Conservation (phyloP, 2,113 vertebrate species). For the Misgurnus anguillicaudatus region DNA sequence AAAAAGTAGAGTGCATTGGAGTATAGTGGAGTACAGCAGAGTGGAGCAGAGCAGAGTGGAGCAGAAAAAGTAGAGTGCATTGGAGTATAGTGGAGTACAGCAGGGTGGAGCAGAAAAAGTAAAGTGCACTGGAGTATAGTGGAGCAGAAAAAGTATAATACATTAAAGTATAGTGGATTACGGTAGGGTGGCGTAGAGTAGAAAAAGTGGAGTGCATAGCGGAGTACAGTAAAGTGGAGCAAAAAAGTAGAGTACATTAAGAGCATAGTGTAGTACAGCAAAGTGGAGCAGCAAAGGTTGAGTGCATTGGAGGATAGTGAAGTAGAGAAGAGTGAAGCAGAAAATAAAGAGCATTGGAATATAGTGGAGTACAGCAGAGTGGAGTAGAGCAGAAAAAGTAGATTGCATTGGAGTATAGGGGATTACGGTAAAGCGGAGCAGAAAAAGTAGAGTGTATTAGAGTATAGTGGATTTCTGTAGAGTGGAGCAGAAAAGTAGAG, state of each 20-base stretch:
- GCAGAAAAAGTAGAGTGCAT: neutral
- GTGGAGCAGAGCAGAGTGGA: neutral
- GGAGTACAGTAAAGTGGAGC: too few species aligned
- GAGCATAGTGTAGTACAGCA: neutral
- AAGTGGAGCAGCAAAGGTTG: neutral
- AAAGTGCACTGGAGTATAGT: too few species aligned
- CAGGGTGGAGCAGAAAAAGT: too few species aligned
- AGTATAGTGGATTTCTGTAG: neutral
- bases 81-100: too few species aligned
- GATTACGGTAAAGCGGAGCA: neutral
- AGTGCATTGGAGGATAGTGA: neutral
- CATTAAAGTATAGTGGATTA: too few species aligned
- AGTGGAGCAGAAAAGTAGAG: neutral
- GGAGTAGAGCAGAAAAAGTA: neutral
- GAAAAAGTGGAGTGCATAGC: too few species aligned
- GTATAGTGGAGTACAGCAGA: neutral
- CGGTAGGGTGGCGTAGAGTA: too few species aligned
- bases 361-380: neutral
- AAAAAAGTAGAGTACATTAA: too few species aligned
- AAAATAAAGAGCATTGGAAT: too few species aligned
- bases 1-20: neutral
- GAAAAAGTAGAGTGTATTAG: neutral
- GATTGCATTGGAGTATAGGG: too few species aligned
- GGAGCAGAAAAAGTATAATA: too few species aligned
- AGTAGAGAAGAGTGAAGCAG: neutral